Conservation (phyloP, 1,140 invertebrate genomes). For the Semibalanus balanoides region DNA sequence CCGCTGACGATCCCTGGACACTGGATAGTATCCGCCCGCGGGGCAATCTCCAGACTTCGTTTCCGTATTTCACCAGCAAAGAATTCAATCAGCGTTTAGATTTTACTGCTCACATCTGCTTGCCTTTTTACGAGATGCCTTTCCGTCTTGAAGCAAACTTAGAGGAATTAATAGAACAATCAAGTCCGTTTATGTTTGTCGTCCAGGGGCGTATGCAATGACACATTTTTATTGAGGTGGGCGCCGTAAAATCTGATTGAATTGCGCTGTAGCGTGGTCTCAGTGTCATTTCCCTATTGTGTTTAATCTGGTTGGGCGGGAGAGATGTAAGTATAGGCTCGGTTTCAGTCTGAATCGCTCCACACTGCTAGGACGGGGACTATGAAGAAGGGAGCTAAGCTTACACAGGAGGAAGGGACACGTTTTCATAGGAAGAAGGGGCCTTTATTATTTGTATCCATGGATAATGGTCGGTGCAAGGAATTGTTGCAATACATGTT, state of each 20-base stretch:
- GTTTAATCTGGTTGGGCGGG: neutral
- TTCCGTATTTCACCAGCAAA: neutral
- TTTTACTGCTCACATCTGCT: neutral
- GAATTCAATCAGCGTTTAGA: constrained; percentile 1
- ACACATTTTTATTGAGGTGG: neutral
- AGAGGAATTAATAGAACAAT: constrained; percentile 1
- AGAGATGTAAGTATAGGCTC: neutral
- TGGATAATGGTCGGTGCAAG: no score
- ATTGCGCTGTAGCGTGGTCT: neutral
- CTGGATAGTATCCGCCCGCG: neutral
- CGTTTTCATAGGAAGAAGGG: no score
- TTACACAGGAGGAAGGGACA: no score
- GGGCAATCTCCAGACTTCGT: neutral
- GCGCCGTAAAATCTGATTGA: neutral
- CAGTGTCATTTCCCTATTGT: neutral
- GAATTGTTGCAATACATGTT: no score
- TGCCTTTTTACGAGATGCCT: constrained; percentile 1
- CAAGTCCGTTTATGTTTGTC: neutral
- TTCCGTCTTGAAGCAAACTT: neutral
- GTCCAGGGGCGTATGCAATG: neutral
- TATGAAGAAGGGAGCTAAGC: no score
- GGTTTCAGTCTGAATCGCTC: neutral
- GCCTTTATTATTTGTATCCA: no score
- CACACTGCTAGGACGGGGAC: no score
- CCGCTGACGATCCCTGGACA: no score